These are phyloP conservation scores for Diphyllodes magnificus DNA, from an alignment of 2,113 vertebrate species.

Conservation along the genomic window DNA sequence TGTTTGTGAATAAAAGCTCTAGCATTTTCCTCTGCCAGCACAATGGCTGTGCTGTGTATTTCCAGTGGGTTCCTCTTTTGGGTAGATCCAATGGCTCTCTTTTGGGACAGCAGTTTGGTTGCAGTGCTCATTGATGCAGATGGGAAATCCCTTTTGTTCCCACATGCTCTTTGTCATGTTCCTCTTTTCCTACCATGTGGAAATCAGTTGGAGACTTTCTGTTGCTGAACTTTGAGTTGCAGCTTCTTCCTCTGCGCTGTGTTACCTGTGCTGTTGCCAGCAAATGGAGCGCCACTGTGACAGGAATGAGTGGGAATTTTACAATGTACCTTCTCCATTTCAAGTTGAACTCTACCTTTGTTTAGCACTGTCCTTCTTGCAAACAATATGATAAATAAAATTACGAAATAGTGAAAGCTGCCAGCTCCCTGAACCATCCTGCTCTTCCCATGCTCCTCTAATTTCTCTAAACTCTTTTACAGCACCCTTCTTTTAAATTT, in stretches of 20 bases:
- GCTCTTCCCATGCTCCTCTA: neutral
- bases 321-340: neutral
- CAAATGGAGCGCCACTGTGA: neutral
- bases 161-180: neutral
- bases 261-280: neutral
- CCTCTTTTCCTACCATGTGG: neutral
- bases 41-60: neutral
- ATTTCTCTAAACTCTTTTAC: neutral
- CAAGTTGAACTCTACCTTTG: neutral
- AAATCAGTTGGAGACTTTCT: neutral
- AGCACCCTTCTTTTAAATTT: neutral
- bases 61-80: neutral
- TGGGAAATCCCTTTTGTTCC: neutral
- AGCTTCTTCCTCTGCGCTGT: neutral
- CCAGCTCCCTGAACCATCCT: neutral
- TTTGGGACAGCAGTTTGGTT: neutral
- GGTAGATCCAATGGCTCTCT: neutral
- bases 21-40: neutral
- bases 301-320: neutral
- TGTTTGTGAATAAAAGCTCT: neutral
- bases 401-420: neutral
- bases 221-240: constrained; percentile 32
- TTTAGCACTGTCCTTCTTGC: neutral
- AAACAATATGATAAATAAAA: neutral
- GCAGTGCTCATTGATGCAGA: neutral